A percentile compares a stretch with the other conserved stretches of the same genome.
phyloP scores from a whole-genome alignment of 2,113 vertebrate species.

The Cyprinodon tularosa region DNA sequence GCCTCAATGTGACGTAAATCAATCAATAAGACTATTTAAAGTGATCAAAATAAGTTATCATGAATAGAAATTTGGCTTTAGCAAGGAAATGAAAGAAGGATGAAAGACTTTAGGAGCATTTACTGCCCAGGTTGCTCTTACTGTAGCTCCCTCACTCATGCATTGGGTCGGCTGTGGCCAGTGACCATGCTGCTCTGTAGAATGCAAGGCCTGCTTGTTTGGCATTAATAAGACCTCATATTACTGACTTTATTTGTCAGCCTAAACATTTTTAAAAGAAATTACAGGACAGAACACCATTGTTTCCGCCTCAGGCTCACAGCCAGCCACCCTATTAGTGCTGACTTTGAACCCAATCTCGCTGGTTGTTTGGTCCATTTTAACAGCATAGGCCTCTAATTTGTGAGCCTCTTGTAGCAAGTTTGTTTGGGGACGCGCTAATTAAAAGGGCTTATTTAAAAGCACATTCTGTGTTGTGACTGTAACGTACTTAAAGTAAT shows the following conservation, averaged over 20 bases:
- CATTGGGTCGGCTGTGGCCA: no score
- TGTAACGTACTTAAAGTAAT: constrained; percentile 40
- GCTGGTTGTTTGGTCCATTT: constrained; percentile 42
- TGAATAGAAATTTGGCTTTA: no score
- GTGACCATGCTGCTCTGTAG: background rate
- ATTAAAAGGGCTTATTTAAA: constrained; percentile 49
- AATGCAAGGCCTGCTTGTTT: constrained; percentile 11
- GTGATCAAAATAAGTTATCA: no score
- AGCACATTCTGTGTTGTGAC: constrained; percentile 39
- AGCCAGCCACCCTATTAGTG: constrained; percentile 20
- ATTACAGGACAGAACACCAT: constrained; percentile 28
- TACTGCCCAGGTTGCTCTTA: no score
- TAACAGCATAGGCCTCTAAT: constrained; percentile 36
- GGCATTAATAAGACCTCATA: constrained; percentile 35
- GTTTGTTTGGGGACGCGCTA: constrained; percentile 56
- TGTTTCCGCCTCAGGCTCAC: constrained; percentile 11
- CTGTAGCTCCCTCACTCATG: no score
- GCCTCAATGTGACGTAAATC: background rate
- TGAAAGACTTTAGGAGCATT: no score
- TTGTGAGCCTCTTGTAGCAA: constrained; percentile 47
- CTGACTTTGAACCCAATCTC: constrained; percentile 37
- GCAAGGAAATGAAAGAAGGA: no score
- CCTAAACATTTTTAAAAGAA: constrained; percentile 40
- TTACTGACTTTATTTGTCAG: constrained; percentile 15
- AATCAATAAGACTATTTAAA: background rate